phyloP scores from a whole-genome alignment of 2,113 vertebrate genomes.

The Brachypteracias leptosomus region DNA sequence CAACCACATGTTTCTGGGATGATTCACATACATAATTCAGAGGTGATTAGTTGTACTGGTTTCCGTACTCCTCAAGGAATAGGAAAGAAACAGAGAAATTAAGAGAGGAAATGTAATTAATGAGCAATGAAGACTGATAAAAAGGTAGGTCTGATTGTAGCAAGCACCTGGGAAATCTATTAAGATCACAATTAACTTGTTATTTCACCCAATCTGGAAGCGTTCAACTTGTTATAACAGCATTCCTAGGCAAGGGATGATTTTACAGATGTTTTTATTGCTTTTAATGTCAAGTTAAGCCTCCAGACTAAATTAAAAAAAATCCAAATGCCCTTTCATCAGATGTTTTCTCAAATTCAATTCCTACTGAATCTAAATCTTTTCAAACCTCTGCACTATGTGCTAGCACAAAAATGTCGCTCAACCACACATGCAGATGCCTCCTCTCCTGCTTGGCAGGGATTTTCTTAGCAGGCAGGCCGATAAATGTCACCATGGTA shows the following conservation, averaged over 20 bases:
- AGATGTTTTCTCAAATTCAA: neutral
- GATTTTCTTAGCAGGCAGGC: neutral
- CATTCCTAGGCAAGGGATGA: neutral
- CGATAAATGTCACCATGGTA: constrained; percentile 52
- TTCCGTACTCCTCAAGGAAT: constrained; percentile 25
- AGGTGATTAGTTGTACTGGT: constrained; percentile 17
- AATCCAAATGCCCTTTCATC: neutral
- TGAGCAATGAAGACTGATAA: neutral
- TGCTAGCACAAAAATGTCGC: constrained; percentile 6
- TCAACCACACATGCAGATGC: constrained; percentile 31
- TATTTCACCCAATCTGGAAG: neutral
- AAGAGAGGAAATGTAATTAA: constrained; percentile 48
- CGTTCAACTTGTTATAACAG: neutral
- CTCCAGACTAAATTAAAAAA: neutral
- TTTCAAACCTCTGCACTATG: neutral
- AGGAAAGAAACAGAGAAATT: constrained; percentile 49
- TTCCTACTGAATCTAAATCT: constrained; percentile 11
- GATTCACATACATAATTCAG: constrained; percentile 58
- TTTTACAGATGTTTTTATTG: constrained; percentile 12
- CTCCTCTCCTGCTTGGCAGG: constrained; percentile 30
- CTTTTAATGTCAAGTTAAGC: constrained; percentile 31
- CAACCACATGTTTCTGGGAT: neutral
- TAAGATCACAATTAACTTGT: constrained; percentile 25
- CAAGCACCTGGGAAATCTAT: neutral
- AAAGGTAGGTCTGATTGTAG: constrained; percentile 28